phyloP scores from a whole-genome alignment of 2,888 invertebrate genomes.

The Belgica antarctica region DNA sequence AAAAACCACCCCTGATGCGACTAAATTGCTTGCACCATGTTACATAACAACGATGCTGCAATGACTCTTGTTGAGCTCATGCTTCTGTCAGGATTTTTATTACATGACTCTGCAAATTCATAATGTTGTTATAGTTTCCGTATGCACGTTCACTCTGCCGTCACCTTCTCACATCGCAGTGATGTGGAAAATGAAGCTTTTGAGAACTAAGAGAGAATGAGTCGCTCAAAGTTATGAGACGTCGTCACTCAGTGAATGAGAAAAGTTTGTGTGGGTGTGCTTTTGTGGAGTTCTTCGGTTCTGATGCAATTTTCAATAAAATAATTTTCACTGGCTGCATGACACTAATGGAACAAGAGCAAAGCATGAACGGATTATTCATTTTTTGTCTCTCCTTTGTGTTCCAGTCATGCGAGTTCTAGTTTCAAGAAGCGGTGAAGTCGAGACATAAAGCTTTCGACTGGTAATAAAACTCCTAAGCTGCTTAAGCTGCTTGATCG shows the following conservation, averaged over 20 bases:
- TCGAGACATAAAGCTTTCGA: too few species aligned
- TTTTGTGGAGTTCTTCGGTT: not conserved
- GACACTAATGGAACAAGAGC: not conserved
- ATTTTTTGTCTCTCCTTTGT: too few species aligned
- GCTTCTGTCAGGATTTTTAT: not conserved
- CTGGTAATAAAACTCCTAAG: too few species aligned
- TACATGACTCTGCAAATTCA: not conserved
- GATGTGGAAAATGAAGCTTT: not conserved
- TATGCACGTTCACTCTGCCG: not conserved
- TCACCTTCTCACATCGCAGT: not conserved
- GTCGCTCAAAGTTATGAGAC: conserved; percentile 18
- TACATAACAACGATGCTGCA: not conserved
- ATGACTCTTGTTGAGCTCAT: not conserved
- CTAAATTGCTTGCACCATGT: not conserved
- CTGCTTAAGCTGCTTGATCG: not conserved
- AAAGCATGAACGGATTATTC: not conserved
- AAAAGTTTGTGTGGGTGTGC: not conserved
- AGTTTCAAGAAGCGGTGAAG: too few species aligned
- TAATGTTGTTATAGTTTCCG: not conserved
- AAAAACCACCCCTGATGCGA: too few species aligned
- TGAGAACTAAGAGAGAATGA: not conserved
- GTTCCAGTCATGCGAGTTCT: too few species aligned
- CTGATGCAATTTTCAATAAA: not conserved
- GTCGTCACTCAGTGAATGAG: not conserved
- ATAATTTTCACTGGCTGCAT: not conserved